These are phyloP conservation scores for Anniella stebbinsi DNA, from an alignment of 2,797 vertebrate species.

Conservation along the genomic window DNA sequence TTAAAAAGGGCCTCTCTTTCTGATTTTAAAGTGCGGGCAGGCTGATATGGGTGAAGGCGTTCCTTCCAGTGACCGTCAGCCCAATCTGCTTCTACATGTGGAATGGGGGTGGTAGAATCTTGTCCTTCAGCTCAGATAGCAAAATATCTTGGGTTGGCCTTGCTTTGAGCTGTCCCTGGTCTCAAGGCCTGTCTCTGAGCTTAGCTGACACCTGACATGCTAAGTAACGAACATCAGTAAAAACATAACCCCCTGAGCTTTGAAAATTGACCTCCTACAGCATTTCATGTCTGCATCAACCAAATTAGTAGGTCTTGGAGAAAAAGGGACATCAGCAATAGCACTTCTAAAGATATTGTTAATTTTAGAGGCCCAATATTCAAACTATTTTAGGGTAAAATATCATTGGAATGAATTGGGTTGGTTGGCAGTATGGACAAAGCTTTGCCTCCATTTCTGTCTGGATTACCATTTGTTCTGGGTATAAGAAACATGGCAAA, in stretches of 20 bases:
- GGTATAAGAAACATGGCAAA: not conserved
- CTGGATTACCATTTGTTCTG: not conserved
- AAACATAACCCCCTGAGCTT: not conserved
- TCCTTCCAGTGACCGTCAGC: too few relatives aligned
- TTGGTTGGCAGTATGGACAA: fast-evolving
- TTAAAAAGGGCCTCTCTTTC: too few relatives aligned
- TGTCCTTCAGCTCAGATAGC: too few relatives aligned
- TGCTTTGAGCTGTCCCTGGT: too few relatives aligned
- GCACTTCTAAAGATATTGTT: not conserved
- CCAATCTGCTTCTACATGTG: too few relatives aligned
- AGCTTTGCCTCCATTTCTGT: fast-evolving
- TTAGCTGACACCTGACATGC: not conserved
- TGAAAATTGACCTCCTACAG: not conserved
- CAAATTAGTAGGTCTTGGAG: not conserved
- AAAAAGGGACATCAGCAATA: constrained; percentile 1
- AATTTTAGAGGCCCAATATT: constrained; percentile 33
- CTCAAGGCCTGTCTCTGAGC: not conserved
- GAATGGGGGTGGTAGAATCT: too few relatives aligned
- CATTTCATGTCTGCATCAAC: not conserved
- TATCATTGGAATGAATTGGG: not conserved
- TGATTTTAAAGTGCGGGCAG: too few relatives aligned
- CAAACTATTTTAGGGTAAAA: constrained; percentile 3
- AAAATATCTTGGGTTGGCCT: too few relatives aligned
- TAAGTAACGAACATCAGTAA: too few relatives aligned
- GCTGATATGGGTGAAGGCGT: too few relatives aligned